Percentiles rank a stretch among this genome's conserved stretches.
Conservation (phyloP, 1,140 invertebrate genomes). For the Nasonia giraulti region DNA sequence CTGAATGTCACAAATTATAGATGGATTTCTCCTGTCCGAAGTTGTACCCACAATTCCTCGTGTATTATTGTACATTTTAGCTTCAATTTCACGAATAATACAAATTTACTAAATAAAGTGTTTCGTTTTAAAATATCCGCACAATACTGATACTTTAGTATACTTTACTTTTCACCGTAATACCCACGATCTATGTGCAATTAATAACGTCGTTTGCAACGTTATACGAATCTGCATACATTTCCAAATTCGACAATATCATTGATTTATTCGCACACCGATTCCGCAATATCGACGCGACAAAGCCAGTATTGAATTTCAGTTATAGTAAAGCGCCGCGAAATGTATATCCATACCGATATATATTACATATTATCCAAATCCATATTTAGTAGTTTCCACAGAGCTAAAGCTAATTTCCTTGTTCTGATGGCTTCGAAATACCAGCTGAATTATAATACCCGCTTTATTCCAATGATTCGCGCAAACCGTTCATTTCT, state of each 20-base stretch:
- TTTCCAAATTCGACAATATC: background rate
- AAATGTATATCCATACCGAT: background rate
- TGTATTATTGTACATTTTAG: background rate
- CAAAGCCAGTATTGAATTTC: background rate
- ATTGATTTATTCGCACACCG: background rate
- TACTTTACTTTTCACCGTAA: no score
- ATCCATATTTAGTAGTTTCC: background rate
- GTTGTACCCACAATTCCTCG: slow-evolving; percentile 4
- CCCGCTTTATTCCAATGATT: background rate
- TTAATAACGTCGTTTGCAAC: background rate
- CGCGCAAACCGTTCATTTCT: background rate
- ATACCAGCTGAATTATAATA: background rate
- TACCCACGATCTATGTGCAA: no score
- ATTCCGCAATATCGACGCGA: background rate
- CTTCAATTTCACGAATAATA: no score
- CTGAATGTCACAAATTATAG: slow-evolving; percentile 26
- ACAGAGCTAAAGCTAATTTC: background rate
- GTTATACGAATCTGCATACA: background rate
- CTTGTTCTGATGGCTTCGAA: background rate
- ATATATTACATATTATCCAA: background rate
- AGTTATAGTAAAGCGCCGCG: background rate
- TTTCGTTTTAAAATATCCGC: no score
- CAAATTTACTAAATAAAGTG: no score
- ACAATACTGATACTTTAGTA: no score
- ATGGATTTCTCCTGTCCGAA: slow-evolving; percentile 19